phyloP scores from a whole-genome alignment of 2,797 vertebrate species.

The Siniperca undulata region DNA sequence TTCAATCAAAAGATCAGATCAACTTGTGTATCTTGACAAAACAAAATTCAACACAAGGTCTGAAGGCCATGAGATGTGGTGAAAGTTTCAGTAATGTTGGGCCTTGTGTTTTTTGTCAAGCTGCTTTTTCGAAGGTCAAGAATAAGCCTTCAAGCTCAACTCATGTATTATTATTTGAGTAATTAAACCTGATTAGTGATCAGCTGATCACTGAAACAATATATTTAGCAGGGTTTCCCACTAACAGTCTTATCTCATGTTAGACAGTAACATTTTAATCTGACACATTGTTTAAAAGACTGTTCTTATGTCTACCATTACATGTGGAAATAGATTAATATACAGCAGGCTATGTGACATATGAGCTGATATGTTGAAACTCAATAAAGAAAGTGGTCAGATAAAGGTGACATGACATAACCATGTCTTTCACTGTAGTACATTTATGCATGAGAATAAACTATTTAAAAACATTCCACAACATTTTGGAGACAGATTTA shows the following conservation, averaged over 20 bases:
- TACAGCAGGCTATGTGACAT: background rate
- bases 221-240: background rate
- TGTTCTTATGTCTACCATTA: too few relatives aligned
- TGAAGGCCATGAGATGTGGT: background rate
- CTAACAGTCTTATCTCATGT: too few relatives aligned
- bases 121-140: background rate
- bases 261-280: too few relatives aligned
- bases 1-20: background rate
- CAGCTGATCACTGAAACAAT: conserved; percentile 18
- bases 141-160: conserved; percentile 1
- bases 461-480: background rate
- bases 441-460: background rate
- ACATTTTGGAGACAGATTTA: background rate
- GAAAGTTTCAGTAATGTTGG: background rate
- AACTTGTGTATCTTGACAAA: background rate
- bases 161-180: conserved; percentile 6
- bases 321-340: background rate
- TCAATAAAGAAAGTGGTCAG: background rate
- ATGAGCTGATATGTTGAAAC: background rate
- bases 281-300: too few relatives aligned
- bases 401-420: background rate
- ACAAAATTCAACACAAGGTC: background rate
- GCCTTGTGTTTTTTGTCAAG: background rate
- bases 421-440: background rate
- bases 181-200: conserved; percentile 27